Percentiles rank a stretch among this genome's conserved stretches.
Evolutionary conservation across 2,113 vertebrate genomes (phyloP).

Genomic region (Pseudonaja textilis): DNA sequence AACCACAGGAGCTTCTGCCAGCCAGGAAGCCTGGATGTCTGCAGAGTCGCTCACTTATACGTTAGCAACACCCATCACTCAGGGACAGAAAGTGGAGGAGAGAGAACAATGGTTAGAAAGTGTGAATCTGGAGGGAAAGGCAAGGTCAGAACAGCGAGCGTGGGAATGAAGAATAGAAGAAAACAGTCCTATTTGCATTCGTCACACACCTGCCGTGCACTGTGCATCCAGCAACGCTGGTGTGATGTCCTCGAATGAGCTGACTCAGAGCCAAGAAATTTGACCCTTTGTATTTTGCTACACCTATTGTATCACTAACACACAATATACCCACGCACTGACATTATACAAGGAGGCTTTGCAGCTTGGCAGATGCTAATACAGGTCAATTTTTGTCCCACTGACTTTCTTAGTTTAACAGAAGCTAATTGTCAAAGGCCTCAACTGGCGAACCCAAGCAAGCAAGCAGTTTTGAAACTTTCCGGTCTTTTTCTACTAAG

Average conservation of each 20-base stretch:
- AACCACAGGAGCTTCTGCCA: slow-evolving; percentile 49
- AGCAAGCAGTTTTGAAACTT: too few species aligned
- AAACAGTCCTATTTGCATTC: slow-evolving; percentile 9
- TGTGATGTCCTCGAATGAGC: slow-evolving; percentile 8
- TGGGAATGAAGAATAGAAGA: slow-evolving; percentile 22
- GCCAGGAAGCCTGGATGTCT: slow-evolving; percentile 60
- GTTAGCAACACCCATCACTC: slow-evolving; percentile 46
- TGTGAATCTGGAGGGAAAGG: slow-evolving; percentile 57
- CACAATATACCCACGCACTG: too few species aligned
- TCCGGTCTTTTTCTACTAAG: too few species aligned
- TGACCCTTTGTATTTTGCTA: slow-evolving; percentile 22
- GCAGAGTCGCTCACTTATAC: slow-evolving; percentile 59
- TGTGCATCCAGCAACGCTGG: slow-evolving; percentile 26
- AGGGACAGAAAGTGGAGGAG: not conserved
- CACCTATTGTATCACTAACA: not conserved
- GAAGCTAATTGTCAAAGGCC: not conserved
- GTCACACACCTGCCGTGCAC: slow-evolving; percentile 5
- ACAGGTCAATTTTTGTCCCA: too few species aligned
- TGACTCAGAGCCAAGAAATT: not conserved
- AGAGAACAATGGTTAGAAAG: slow-evolving; percentile 38
- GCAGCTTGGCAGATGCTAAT: too few species aligned
- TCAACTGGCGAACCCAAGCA: too few species aligned
- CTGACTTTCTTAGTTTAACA: not conserved
- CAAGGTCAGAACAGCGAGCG: slow-evolving; percentile 61
- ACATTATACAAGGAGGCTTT: not conserved